Conservation (phyloP, 2,888 invertebrate species). For the Drosophila ochracea region DNA sequence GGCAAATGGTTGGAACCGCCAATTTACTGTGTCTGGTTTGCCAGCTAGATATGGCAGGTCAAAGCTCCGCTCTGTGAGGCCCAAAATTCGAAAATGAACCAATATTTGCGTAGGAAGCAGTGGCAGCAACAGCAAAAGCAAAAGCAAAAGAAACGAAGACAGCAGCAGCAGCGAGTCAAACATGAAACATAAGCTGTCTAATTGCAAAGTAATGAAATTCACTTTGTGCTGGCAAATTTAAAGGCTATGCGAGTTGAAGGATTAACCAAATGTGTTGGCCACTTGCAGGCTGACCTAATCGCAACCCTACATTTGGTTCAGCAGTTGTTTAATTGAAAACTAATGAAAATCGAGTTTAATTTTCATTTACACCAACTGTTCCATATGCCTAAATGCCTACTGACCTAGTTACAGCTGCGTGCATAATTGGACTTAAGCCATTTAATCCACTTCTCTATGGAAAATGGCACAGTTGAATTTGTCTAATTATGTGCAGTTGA, state of each 20-base stretch:
- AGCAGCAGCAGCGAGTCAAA: slow-evolving; percentile 8
- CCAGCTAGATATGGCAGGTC: slow-evolving; percentile 20
- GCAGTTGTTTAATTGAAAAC: slow-evolving; percentile 24
- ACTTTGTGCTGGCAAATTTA: slow-evolving; percentile 11
- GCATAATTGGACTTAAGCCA: neutral
- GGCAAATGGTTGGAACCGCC: slow-evolving; percentile 31
- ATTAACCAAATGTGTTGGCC: slow-evolving; percentile 32
- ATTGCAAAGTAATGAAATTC: slow-evolving; percentile 56
- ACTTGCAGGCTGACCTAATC: slow-evolving; percentile 11
- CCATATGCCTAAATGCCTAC: neutral
- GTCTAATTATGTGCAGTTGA: neutral
- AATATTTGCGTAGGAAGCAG: slow-evolving; percentile 52
- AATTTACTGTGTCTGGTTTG: slow-evolving; percentile 47
- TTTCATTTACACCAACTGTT: neutral
- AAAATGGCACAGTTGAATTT: neutral
- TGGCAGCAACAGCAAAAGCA: neutral
- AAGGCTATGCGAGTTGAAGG: neutral
- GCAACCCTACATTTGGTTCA: neutral
- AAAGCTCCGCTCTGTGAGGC: slow-evolving; percentile 10
- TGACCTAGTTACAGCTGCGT: neutral
- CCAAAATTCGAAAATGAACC: slow-evolving; percentile 30
- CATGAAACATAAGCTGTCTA: slow-evolving; percentile 28
- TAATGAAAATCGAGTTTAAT: slow-evolving; percentile 15
- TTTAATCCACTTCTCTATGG: neutral
- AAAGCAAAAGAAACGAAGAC: neutral